Percentiles rank a stretch among this genome's conserved stretches.
Conservation (phyloP, 2,113 vertebrate species). For the Corythoichthys haematopterus region DNA sequence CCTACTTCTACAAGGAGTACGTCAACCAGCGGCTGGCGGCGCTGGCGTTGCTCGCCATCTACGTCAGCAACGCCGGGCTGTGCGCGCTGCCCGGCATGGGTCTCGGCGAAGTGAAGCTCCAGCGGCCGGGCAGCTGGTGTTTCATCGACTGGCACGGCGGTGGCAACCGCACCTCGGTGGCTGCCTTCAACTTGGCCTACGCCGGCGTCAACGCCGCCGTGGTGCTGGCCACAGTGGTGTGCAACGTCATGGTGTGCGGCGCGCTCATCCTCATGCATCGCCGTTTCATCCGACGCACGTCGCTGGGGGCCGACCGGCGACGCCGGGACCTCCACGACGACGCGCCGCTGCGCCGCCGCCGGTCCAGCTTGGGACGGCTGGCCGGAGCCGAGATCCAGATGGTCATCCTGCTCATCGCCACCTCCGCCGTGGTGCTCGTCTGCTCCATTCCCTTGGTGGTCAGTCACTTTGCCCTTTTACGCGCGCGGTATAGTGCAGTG, state of each 20-base stretch:
- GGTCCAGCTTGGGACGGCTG: constrained; percentile 80
- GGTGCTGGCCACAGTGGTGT: constrained; percentile 84
- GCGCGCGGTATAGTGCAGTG: too few species aligned
- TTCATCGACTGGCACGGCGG: constrained; percentile 86
- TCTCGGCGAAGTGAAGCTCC: constrained; percentile 74
- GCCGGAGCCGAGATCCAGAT: constrained; percentile 94
- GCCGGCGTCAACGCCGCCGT: constrained; percentile 87
- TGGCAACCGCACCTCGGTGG: constrained; percentile 68
- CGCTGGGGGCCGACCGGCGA: constrained; percentile 81
- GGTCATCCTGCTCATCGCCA: constrained; percentile 93
- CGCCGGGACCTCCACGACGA: constrained; percentile 60
- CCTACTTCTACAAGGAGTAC: constrained; percentile 91
- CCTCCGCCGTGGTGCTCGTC: constrained; percentile 87
- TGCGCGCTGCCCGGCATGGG: constrained; percentile 89
- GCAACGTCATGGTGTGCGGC: constrained; percentile 89
- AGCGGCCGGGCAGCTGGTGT: constrained; percentile 85
- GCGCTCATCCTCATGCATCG: constrained; percentile 92
- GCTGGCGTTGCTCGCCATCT: constrained; percentile 80
- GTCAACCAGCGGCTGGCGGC: constrained; percentile 86
- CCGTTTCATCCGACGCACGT: constrained; percentile 87
- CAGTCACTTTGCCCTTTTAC: constrained; percentile 58
- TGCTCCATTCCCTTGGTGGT: constrained; percentile 97
- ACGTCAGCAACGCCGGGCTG: constrained; percentile 80
- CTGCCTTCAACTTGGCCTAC: constrained; percentile 87
- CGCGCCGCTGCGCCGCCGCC: constrained; percentile 77